Evolutionary conservation across 2,888 invertebrate genomes (phyloP), one percentile per base, ranked within the genome.

Genomic region (Agrotis segetum): DNA sequence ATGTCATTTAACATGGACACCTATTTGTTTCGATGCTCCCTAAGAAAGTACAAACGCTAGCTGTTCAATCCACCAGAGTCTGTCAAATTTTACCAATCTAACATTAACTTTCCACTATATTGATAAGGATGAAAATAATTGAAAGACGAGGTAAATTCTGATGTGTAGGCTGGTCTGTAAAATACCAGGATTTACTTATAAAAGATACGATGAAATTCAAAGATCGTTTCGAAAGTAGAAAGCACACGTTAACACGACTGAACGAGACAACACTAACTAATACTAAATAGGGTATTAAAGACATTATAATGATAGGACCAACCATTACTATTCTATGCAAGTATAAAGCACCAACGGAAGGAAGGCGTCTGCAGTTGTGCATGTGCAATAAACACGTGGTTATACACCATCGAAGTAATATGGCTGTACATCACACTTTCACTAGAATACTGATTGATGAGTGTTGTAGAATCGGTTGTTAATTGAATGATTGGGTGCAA

Each of bases 311-410:
- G 13, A 60, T 44, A 56, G 40, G 50, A 65, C 66, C 21, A 80
- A 13, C 64, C 46, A 49, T 82, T 77, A 60, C 21, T 71, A 79
- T 79, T 78, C 79, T 11, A 52, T 0, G 13, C 61, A 52, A 44
- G 79, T 52, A 7, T 34, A 1, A 13, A 46, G n/a, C 19, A 21
- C n/a, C 34, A 56, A 78, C 79, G 79, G 79, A 79, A 79, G 79
- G 82, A 79, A 79, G 62, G 44, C 64, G 67, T 67, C 63, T 79
- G 65, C 62, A 59, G 59, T 55, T 72, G 34, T 73, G 73, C 68
- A 72, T 52, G 73, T 74, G 74, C 79, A 74, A 49, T 71, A 71
- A 11, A 77, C 71, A 71, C 52, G 73, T 59, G 58, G 58, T 73
- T 52, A 59, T 40, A 49, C 53, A 0, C n/a, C 1, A 59, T 53